Conservation (phyloP, 2,797 vertebrate genomes). For the Odontamblyopus lacepedii region DNA sequence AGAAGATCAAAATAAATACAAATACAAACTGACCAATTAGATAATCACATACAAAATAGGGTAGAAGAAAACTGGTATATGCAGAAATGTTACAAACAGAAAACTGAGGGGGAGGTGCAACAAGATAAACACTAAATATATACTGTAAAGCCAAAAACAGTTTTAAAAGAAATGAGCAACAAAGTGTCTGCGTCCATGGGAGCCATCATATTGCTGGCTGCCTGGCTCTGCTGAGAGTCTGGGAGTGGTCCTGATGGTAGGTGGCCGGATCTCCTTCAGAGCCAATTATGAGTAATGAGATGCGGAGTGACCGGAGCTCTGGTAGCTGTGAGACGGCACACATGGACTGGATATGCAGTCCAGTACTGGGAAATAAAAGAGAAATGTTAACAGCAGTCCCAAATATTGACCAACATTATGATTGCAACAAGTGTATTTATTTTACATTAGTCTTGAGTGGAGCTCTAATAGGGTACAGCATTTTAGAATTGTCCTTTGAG, state of each 20-base stretch:
- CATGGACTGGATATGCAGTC: slow-evolving; percentile 8
- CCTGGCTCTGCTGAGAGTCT: slow-evolving; percentile 8
- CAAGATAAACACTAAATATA: slow-evolving; percentile 2
- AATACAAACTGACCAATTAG: slow-evolving; percentile 3
- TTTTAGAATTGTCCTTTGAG: background rate
- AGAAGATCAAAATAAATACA: no score
- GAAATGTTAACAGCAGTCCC: background rate
- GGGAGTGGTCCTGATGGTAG: slow-evolving; percentile 12
- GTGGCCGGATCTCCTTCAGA: slow-evolving; percentile 59
- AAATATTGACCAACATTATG: background rate
- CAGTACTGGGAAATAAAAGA: slow-evolving; percentile 13
- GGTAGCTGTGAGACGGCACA: slow-evolving; percentile 52
- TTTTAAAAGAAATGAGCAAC: slow-evolving; percentile 35
- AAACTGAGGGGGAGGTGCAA: background rate
- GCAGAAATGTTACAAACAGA: background rate
- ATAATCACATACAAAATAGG: background rate
- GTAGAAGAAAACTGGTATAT: background rate
- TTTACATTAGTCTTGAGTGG: background rate
- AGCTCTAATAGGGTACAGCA: background rate
- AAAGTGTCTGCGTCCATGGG: slow-evolving; percentile 21
- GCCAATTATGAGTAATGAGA: slow-evolving; percentile 69
- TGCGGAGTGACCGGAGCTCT: slow-evolving; percentile 46
- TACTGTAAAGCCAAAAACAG: background rate
- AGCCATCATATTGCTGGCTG: slow-evolving; percentile 5
- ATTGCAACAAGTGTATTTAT: background rate